A percentile compares a stretch with the other conserved stretches of the same genome.
These are phyloP conservation scores for Alces alces DNA, from an alignment of 2,113 vertebrate species.

Conservation along the genomic window DNA sequence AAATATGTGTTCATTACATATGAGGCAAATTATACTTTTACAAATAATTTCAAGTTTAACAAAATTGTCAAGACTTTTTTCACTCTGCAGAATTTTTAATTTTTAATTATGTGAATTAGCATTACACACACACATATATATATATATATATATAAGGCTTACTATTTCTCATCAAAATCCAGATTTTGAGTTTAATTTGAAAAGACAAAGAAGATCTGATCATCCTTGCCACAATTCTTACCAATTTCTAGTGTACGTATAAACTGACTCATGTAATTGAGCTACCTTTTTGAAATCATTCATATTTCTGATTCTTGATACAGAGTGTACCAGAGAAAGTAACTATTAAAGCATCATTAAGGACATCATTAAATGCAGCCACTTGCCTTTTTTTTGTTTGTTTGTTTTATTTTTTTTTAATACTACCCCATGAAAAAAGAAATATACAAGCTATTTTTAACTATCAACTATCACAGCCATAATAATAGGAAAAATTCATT, in stretches of 20 bases:
- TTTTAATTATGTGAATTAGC: not conserved
- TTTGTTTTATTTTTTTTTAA: not conserved
- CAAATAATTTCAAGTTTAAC: not conserved
- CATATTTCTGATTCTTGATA: not conserved
- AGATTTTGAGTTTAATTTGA: not conserved
- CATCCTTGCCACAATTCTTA: not conserved
- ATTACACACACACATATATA: not conserved
- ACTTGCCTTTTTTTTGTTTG: not conserved
- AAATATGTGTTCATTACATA: not conserved
- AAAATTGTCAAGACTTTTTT: not conserved
- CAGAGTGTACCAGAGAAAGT: not conserved
- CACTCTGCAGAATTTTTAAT: not conserved
- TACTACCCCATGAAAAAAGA: not conserved
- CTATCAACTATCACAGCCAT: not conserved
- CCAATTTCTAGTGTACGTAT: not conserved
- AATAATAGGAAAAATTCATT: not conserved
- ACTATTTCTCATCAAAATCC: not conserved
- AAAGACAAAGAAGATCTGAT: not conserved
- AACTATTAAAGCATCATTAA: not conserved
- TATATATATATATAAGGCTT: not conserved
- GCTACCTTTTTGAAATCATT: not conserved
- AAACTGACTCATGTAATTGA: not conserved
- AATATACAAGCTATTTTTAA: not conserved
- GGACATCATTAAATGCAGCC: not conserved
- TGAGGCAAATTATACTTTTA: not conserved